These are phyloP conservation scores for Drosophila obscura DNA, from an alignment of 1,140 invertebrate genomes.

Conservation along the genomic window DNA sequence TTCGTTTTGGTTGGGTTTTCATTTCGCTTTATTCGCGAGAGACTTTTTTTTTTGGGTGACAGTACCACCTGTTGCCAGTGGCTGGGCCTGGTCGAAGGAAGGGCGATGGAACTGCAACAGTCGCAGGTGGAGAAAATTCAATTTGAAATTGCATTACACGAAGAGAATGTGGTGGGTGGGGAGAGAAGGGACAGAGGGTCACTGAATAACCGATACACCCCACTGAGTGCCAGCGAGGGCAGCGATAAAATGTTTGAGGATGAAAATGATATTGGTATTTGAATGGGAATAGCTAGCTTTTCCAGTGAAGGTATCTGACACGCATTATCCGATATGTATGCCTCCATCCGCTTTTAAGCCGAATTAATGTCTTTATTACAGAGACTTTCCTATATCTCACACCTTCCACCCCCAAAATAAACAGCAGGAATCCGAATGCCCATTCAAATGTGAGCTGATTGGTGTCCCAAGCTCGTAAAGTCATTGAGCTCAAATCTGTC, in stretches of 20 bases:
- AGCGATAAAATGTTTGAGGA: not conserved
- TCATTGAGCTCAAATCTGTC: not conserved
- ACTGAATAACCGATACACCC: not conserved
- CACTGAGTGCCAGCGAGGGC: conserved; percentile 35
- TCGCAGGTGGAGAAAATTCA: conserved; percentile 69
- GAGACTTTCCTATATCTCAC: too few relatives aligned
- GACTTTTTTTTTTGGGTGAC: conserved; percentile 20
- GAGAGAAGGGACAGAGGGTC: not conserved
- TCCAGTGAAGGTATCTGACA: too few relatives aligned
- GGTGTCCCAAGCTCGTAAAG: not conserved
- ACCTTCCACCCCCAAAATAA: not conserved
- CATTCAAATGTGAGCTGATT: not conserved
- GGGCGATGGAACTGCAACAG: conserved; percentile 18
- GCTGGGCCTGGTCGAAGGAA: not conserved
- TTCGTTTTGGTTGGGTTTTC: conserved; percentile 14
- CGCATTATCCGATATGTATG: too few relatives aligned
- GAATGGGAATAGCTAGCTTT: too few relatives aligned
- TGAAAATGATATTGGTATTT: not conserved
- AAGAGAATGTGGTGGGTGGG: conserved; percentile 1
- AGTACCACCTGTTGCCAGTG: conserved; percentile 63
- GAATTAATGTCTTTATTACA: not conserved
- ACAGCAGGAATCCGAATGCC: not conserved
- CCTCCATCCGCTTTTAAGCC: too few relatives aligned
- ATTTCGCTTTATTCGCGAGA: too few relatives aligned
- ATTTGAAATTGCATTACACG: conserved; percentile 69